Evolutionary conservation across 2,888 invertebrate genomes (phyloP).

Genomic region (Eilema depressum): DNA sequence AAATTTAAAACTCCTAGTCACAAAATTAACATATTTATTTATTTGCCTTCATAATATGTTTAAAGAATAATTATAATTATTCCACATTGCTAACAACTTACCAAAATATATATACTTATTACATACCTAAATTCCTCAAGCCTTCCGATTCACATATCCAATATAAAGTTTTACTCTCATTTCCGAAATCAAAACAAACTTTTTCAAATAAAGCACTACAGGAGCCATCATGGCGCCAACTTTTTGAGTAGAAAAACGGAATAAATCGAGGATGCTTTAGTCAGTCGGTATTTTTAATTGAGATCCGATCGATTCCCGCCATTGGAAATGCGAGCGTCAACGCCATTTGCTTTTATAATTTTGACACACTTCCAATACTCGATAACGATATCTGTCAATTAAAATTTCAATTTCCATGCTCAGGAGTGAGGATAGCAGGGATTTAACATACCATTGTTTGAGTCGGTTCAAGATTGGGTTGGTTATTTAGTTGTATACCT

Average conservation of each 20-base stretch:
- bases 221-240: conserved; percentile 22
- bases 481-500: neutral
- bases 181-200: conserved; percentile 10
- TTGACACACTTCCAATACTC: conserved; percentile 55
- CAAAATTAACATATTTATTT: too few relatives aligned
- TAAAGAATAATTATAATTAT: too few relatives aligned
- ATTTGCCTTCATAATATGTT: too few relatives aligned
- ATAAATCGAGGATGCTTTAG: conserved; percentile 42
- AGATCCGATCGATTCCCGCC: conserved; percentile 41
- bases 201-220: conserved; percentile 14
- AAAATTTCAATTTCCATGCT: conserved; percentile 49
- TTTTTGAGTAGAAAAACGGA: conserved; percentile 23
- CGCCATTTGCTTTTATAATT: conserved; percentile 60
- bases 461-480: neutral
- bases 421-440: conserved; percentile 11
- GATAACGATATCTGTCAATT: conserved; percentile 47
- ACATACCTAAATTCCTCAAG: neutral
- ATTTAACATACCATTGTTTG: conserved; percentile 4
- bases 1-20: too few relatives aligned
- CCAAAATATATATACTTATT: neutral
- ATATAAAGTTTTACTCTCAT: conserved; percentile 2
- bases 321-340: conserved; percentile 32
- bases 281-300: conserved; percentile 54
- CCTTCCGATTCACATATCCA: neutral
- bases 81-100: neutral